These are phyloP conservation scores for Trematomus loennbergii DNA, from an alignment of 2,113 vertebrate species.

Conservation along the genomic window DNA sequence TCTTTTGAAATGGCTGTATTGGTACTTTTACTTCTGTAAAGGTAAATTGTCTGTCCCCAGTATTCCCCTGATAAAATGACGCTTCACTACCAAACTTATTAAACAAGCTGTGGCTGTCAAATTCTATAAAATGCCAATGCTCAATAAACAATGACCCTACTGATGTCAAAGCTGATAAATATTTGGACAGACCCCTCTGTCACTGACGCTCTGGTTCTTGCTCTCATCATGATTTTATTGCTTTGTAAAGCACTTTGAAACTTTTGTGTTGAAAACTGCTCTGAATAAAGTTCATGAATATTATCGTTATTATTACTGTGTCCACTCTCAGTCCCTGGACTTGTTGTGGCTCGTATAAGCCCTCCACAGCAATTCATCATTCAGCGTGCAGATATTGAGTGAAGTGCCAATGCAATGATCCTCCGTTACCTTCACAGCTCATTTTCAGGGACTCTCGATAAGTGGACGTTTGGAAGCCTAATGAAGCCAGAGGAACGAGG, in stretches of 20 bases:
- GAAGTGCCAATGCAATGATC: constrained; percentile 73
- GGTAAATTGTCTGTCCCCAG: background rate
- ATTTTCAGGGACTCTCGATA: constrained; percentile 72
- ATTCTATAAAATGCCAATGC: too few relatives aligned
- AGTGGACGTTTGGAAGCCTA: constrained; percentile 43
- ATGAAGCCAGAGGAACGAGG: constrained; percentile 42
- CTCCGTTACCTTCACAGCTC: constrained; percentile 65
- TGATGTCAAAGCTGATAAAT: too few relatives aligned
- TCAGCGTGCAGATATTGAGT: constrained; percentile 68
- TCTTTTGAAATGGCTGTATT: background rate
- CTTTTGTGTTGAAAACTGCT: background rate
- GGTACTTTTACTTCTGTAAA: background rate
- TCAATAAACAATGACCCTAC: too few relatives aligned
- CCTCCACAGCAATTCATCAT: constrained; percentile 68
- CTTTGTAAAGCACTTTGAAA: constrained; percentile 4
- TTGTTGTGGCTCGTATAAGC: constrained; percentile 23
- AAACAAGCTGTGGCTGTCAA: too few relatives aligned
- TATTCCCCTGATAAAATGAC: too few relatives aligned
- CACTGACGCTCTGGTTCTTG: too few relatives aligned
- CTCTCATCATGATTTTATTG: background rate
- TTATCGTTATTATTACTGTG: background rate
- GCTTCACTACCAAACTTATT: too few relatives aligned
- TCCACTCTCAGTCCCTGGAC: background rate
- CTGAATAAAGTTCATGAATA: background rate
- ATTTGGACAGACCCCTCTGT: too few relatives aligned